Evolutionary conservation across 2,113 vertebrate genomes (phyloP).

Genomic region (Dasyprocta punctata): DNA sequence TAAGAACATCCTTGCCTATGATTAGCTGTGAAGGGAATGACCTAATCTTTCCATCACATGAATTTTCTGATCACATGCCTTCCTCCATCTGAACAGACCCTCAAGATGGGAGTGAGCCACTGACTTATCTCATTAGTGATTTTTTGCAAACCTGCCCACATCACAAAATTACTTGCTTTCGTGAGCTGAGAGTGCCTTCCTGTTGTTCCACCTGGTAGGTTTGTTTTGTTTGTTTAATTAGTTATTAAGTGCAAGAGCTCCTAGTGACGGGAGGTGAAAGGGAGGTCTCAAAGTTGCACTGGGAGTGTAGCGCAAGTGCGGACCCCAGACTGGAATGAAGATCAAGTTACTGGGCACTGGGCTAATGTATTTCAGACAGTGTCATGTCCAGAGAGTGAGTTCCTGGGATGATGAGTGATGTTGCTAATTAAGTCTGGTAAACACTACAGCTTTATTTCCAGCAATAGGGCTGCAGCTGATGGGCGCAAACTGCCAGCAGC

Average conservation of each 20-base stretch:
- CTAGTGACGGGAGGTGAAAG: conserved; percentile 75
- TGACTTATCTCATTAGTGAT: conserved; percentile 77
- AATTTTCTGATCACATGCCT: conserved; percentile 41
- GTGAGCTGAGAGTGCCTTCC: conserved; percentile 76
- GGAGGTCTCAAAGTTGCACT: conserved; percentile 53
- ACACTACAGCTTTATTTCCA: conserved; percentile 67
- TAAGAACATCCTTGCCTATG: not conserved
- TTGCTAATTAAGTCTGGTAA: conserved; percentile 75
- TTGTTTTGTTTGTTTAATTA: conserved; percentile 86
- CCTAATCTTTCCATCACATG: conserved; percentile 57
- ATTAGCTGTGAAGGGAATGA: conserved; percentile 8
- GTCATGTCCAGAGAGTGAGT: conserved; percentile 20
- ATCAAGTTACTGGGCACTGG: conserved; percentile 47
- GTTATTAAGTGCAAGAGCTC: conserved; percentile 83
- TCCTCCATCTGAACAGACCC: conserved; percentile 12
- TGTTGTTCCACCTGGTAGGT: conserved; percentile 82
- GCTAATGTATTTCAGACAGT: conserved; percentile 15
- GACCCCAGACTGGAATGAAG: conserved; percentile 36
- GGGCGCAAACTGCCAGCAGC: not conserved
- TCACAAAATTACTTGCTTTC: conserved; percentile 83
- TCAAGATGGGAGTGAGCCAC: conserved; percentile 50
- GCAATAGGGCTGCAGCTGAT: conserved; percentile 47
- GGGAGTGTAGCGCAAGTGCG: conserved; percentile 47
- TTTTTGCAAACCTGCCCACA: conserved; percentile 74
- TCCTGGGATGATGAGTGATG: conserved; percentile 72